These are phyloP conservation scores for Drosophila pachea DNA, from an alignment of 1,140 invertebrate genomes.

Conservation along the genomic window DNA sequence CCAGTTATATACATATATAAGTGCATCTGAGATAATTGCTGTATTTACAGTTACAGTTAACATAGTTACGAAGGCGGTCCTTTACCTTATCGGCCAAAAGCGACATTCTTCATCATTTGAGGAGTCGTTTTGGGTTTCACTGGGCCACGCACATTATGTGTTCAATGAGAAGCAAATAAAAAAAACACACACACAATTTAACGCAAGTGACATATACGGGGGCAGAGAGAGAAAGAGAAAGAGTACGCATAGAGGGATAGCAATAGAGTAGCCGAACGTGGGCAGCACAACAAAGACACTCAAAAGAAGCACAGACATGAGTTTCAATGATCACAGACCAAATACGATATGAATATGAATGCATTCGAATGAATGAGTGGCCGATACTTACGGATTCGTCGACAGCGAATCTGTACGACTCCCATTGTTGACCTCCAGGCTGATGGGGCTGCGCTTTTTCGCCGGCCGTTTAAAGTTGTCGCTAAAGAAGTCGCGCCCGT, in stretches of 20 bases:
- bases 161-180: slow-evolving; percentile 70
- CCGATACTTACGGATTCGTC: slow-evolving; percentile 66
- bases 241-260: slow-evolving; percentile 26
- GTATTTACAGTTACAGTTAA: slow-evolving; percentile 40
- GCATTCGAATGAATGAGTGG: slow-evolving; percentile 10
- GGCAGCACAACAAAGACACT: slow-evolving; percentile 19
- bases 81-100: slow-evolving; percentile 79
- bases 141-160: slow-evolving; percentile 59
- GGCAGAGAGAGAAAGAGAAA: slow-evolving; percentile 33
- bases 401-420: slow-evolving; percentile 69
- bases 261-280: slow-evolving; percentile 17
- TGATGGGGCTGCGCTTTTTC: slow-evolving; percentile 52
- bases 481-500: slow-evolving; percentile 60
- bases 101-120: slow-evolving; percentile 74
- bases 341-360: slow-evolving; percentile 22
- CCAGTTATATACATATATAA: too few relatives aligned
- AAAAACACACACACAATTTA: slow-evolving; percentile 51
- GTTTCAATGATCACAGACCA: slow-evolving; percentile 25
- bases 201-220: slow-evolving; percentile 31
- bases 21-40: background rate
- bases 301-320: slow-evolving; percentile 51
- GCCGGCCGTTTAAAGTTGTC: slow-evolving; percentile 48
- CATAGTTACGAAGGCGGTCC: slow-evolving; percentile 41
- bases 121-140: slow-evolving; percentile 70
- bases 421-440: slow-evolving; percentile 70